phyloP scores from a whole-genome alignment of 2,797 vertebrate genomes.

The Megalops cyprinoides region DNA sequence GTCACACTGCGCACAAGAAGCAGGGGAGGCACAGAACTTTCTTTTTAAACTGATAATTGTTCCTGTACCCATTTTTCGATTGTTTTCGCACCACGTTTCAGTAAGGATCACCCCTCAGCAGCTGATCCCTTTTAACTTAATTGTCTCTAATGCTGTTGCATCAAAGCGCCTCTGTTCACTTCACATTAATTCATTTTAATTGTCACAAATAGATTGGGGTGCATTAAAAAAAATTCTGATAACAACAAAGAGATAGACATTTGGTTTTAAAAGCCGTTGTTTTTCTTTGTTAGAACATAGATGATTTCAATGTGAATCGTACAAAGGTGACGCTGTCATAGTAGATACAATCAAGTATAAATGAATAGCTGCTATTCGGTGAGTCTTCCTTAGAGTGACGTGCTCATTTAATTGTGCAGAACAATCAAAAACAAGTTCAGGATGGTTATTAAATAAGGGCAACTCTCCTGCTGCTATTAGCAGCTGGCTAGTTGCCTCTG shows the following conservation, averaged over 20 bases:
- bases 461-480: neutral
- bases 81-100: neutral
- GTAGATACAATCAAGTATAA: neutral
- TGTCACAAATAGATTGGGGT: neutral
- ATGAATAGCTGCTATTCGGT: neutral
- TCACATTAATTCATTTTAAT: neutral
- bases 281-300: neutral
- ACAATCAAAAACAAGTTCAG: neutral
- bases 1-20: no score
- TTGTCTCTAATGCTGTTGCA: neutral
- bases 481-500: neutral
- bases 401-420: neutral
- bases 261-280: neutral
- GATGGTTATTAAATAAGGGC: neutral
- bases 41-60: no score
- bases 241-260: neutral
- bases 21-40: no score
- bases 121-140: neutral
- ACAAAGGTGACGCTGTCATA: slow-evolving; percentile 1
- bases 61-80: neutral
- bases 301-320: neutral
- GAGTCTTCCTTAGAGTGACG: neutral
- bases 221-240: neutral
- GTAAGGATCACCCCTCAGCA: neutral
- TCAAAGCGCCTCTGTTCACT: neutral